A percentile compares a stretch with the other conserved stretches of the same genome.
Conservation (phyloP, 2,113 vertebrate genomes). For the Thamnophis sirtalis region DNA sequence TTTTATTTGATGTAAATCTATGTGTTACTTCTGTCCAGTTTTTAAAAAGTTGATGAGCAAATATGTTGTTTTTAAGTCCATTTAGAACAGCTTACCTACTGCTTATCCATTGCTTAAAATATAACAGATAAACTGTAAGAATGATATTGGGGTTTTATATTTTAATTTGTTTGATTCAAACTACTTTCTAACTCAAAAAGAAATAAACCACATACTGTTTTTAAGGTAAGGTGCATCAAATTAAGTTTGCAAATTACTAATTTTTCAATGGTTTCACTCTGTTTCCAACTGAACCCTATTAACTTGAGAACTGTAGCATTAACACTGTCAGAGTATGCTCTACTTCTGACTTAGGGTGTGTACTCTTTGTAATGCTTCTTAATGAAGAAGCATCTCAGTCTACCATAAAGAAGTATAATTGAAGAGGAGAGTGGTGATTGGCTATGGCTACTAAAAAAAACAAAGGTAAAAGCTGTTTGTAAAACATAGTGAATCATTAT, state of each 20-base stretch:
- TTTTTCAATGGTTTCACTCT: constrained; percentile 59
- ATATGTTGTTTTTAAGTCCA: constrained; percentile 36
- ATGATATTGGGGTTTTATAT: neutral
- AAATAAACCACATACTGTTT: constrained; percentile 52
- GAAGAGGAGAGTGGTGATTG: constrained; percentile 64
- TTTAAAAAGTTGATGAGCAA: constrained; percentile 20
- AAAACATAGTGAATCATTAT: constrained; percentile 23
- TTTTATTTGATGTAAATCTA: constrained; percentile 23
- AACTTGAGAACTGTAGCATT: constrained; percentile 68
- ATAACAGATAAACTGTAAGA: neutral
- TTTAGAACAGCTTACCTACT: neutral
- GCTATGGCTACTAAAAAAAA: constrained; percentile 57
- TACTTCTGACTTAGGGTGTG: constrained; percentile 63
- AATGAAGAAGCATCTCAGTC: constrained; percentile 71
- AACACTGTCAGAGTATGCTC: constrained; percentile 65
- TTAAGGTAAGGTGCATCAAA: constrained; percentile 55
- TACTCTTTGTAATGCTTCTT: constrained; percentile 74
- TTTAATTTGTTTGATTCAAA: neutral
- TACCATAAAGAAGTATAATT: constrained; percentile 64
- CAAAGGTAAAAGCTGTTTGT: constrained; percentile 63
- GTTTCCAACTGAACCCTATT: constrained; percentile 67
- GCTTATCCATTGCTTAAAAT: neutral
- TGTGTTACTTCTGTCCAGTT: constrained; percentile 12
- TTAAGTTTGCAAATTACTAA: constrained; percentile 61
- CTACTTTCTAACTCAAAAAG: constrained; percentile 43